Base-by-base conservation (phyloP, 2,113 vertebrate species). In the Hepsetus odoe region DNA sequence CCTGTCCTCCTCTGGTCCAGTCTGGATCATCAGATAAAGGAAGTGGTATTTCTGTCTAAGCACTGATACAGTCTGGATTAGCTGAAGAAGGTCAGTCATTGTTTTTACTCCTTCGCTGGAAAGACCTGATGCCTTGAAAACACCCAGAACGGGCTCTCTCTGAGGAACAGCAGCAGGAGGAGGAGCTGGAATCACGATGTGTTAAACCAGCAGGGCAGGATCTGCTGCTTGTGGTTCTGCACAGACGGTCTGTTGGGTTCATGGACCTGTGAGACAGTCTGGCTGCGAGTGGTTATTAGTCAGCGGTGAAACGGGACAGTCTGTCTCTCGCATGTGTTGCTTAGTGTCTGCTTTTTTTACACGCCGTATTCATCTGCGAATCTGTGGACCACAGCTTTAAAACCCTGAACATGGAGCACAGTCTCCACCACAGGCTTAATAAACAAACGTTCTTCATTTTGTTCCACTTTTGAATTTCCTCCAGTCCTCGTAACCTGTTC, bases 201-300 rank as follows among this genome's bases (percentile, higher is more conserved):
- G 28, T n/a, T 14, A 5, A 18, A 3, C 13, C 30, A 32, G n/a
- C 49, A 22, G 33, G 33, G 49, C 33, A 77, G 13, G 18, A 26
- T 22, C 8, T 20, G 26, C 5, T 22, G 64, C 80, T 74, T 68
- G 77, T 83, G 49, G 44, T 32, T 72, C 38, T 59, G 76, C 76
- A 79, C 80, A 81, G 82, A 73, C 72, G 77, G 80, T 79, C 77
- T 82, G 81, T 72, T 70, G 65, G 75, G 75, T 81, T 73, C 74
- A 72, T 49, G 66, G 80, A 75, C 58, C 61, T 79, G 82, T 80
- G 74, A 86, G 83, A 85, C 82, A 4, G 66, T 61, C 66, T 90
- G 88, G 85, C 87, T 88, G 84, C 86, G 88, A 90, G 85, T 83
- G 87, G 84, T 86, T 86, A 86, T 93, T 91, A 92, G 91, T 92